Evolutionary conservation across 2,113 vertebrate genomes (phyloP).

Genomic region (Elgaria multicarinata): DNA sequence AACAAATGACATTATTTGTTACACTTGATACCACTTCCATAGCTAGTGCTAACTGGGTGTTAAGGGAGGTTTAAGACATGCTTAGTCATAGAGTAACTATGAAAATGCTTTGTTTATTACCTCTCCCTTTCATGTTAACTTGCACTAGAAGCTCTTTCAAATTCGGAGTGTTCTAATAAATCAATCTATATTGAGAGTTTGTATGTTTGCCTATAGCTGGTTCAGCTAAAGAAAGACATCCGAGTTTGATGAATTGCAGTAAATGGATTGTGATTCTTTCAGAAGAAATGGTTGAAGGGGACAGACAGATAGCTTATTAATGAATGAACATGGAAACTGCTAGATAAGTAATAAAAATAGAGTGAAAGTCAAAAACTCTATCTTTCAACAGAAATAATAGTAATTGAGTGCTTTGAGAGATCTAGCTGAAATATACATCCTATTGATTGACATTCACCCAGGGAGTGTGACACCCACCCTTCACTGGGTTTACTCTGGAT

Average conservation of each 20-base stretch:
- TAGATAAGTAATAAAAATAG: constrained; percentile 35
- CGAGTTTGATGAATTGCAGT: constrained; percentile 65
- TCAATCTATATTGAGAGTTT: constrained; percentile 69
- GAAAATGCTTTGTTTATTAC: too few species aligned
- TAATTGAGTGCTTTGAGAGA: not conserved
- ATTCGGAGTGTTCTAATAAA: constrained; percentile 63
- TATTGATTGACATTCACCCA: too few species aligned
- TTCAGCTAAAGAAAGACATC: constrained; percentile 51
- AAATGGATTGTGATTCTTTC: constrained; percentile 51
- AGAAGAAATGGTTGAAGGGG: constrained; percentile 60
- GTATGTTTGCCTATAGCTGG: constrained; percentile 66
- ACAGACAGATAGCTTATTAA: constrained; percentile 50
- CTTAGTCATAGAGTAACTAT: too few species aligned
- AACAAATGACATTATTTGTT: not conserved
- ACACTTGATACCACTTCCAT: not conserved
- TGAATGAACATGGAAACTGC: constrained; percentile 56
- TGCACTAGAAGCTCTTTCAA: constrained; percentile 30
- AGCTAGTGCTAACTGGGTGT: too few species aligned
- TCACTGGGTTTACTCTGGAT: too few species aligned
- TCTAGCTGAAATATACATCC: not conserved
- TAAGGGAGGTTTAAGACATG: too few species aligned
- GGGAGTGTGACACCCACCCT: too few species aligned
- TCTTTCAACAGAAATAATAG: constrained; percentile 14
- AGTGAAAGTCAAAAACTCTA: constrained; percentile 42
- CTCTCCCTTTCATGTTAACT: too few species aligned